These are phyloP conservation scores for Chrysolina haemoptera DNA, from an alignment of 2,888 invertebrate genomes.

Conservation along the genomic window DNA sequence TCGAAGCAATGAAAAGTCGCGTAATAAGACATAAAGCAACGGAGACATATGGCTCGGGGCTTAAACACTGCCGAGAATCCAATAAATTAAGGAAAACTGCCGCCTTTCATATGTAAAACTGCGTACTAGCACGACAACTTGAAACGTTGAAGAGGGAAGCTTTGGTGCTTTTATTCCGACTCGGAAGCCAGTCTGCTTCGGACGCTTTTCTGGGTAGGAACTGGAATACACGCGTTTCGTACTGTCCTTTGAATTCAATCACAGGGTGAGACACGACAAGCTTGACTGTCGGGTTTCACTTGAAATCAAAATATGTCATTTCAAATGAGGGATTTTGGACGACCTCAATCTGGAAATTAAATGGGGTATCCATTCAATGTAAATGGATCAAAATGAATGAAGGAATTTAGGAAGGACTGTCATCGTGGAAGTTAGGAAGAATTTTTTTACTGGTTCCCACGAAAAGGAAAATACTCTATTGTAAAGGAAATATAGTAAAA, in stretches of 20 bases:
- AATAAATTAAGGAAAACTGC: slow-evolving; percentile 61
- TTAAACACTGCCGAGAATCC: slow-evolving; percentile 59
- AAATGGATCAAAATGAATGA: too few species aligned
- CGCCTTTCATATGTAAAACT: slow-evolving; percentile 64
- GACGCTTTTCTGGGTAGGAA: slow-evolving; percentile 25
- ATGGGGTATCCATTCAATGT: too few species aligned
- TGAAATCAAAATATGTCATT: too few species aligned
- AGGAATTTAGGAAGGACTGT: too few species aligned
- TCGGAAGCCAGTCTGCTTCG: slow-evolving; percentile 15
- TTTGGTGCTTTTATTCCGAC: slow-evolving; percentile 27
- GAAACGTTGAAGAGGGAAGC: slow-evolving; percentile 47
- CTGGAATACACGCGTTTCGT: neutral
- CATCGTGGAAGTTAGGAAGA: too few species aligned
- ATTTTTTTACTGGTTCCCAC: too few species aligned
- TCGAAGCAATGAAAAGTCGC: slow-evolving; percentile 48
- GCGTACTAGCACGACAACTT: slow-evolving; percentile 60
- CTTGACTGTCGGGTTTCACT: too few species aligned
- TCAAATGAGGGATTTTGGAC: too few species aligned
- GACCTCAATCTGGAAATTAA: too few species aligned
- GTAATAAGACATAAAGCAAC: slow-evolving; percentile 62
- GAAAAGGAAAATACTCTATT: too few species aligned
- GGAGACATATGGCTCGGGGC: slow-evolving; percentile 57
- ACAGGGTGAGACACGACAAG: too few species aligned
- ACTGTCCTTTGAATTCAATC: neutral
- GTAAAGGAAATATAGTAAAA: too few species aligned